phyloP scores from a whole-genome alignment of 2,797 vertebrate genomes.

The Artibeus lituratus region DNA sequence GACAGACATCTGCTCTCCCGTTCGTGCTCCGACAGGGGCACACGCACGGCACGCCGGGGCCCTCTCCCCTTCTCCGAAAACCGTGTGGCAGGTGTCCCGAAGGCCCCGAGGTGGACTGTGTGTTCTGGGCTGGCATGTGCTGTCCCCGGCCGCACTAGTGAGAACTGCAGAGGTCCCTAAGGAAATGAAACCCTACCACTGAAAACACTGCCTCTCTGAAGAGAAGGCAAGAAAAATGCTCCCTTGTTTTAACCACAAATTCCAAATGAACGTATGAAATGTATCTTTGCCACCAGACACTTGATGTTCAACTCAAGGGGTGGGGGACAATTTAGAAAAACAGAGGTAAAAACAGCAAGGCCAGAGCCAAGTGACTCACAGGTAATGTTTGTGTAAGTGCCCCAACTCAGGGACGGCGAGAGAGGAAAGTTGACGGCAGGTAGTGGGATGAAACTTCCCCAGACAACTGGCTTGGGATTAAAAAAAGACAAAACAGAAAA shows the following conservation, averaged over 20 bases:
- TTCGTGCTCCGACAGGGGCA: too few relatives aligned
- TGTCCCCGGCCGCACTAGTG: neutral
- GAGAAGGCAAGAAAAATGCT: neutral
- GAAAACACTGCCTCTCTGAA: neutral
- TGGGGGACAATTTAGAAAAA: neutral
- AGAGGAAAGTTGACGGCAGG: neutral
- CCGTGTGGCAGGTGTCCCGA: neutral
- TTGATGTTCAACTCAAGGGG: neutral
- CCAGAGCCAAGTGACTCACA: neutral
- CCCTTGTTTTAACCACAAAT: neutral
- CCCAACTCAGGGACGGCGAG: neutral
- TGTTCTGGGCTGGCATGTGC: neutral
- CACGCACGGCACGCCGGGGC: rapidly evolving
- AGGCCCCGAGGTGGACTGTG: neutral
- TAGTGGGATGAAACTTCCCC: neutral
- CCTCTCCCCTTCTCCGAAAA: neutral
- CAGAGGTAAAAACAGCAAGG: neutral
- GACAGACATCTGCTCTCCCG: neutral
- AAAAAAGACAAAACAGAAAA: neutral
- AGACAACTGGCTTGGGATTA: neutral
- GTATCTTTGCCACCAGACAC: neutral
- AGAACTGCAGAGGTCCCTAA: neutral
- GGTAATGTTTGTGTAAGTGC: neutral
- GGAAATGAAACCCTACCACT: neutral
- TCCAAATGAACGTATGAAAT: neutral